Evolutionary conservation across 2,113 vertebrate genomes (phyloP), one percentile per base, ranked within the genome.

Genomic region (Ageneiosus marmoratus): DNA sequence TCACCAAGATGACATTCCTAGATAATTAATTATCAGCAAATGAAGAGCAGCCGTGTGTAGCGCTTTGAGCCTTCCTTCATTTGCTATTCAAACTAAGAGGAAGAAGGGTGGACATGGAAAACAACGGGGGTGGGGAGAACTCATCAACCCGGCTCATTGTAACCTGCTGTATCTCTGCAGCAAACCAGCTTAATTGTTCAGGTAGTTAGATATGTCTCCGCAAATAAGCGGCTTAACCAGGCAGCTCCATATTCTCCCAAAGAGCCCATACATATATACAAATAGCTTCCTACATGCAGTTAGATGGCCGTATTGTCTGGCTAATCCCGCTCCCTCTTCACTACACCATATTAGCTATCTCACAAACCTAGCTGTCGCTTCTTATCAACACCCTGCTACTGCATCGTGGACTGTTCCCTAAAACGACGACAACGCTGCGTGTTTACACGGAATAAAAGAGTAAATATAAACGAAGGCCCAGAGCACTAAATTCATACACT

Each of bases 401-500:
- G 41, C 79, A 37, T 41, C 20, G 15, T 22, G 12, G 76, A 53
- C 69, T 55, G 51, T 7, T 60, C 12, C 53, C 16, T 50, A 74
- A 74, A 41, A 67, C 7, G 12, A 82, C 34, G 32, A 18, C 48
- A 29, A 1, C 12, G 0, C 4, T 67, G 29, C 0, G 55, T 29
- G 0, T 34, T 83, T 80, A 13, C 18, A 34, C 12, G 1, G 3
- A 7, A 41, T 41, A 79, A 84, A 90, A 87, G 41, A 4, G 9
- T n/a, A 27, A 81, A 79, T 53, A 69, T 10, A 70, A 80, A 46
- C 70, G 53, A 48, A 65, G 91, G 92, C 90, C 92, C 87, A 75
- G 53, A 77, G 5, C 60, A 10, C 86, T 34, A 88, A 77, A 92
- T 79, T 65, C 88, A 90, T 86, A 83, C 89, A 94, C 94, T 94